phyloP scores from a whole-genome alignment of 2,797 vertebrate genomes.

The Hypotaenidia okinawae region DNA sequence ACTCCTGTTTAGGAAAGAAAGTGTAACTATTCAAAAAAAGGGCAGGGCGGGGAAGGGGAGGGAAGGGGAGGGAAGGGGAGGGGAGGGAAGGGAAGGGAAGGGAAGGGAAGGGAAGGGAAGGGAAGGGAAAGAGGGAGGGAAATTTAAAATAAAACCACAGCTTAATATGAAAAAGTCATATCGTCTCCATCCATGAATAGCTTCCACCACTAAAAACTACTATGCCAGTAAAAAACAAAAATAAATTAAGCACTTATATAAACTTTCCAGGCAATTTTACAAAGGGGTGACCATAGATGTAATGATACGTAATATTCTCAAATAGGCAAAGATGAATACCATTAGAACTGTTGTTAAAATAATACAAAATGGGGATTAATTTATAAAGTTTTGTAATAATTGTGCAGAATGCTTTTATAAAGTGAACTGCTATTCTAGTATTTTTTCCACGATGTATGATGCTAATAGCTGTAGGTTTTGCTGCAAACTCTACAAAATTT shows the following conservation, averaged over 20 bases:
- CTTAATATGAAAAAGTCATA: neutral
- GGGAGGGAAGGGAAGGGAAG: neutral
- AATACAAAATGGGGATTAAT: neutral
- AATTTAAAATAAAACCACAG: neutral
- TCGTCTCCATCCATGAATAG: neutral
- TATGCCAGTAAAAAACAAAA: neutral
- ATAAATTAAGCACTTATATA: neutral
- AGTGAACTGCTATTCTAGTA: rapidly evolving
- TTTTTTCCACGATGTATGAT: neutral
- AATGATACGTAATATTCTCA: neutral
- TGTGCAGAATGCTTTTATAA: neutral
- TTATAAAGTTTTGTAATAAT: neutral
- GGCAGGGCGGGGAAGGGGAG: neutral
- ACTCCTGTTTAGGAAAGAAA: neutral
- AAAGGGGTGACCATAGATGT: neutral
- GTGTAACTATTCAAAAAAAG: neutral
- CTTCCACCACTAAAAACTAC: neutral
- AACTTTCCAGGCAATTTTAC: neutral
- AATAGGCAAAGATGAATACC: neutral
- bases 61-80: neutral
- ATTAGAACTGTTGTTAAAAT: neutral
- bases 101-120: neutral
- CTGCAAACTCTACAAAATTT: neutral
- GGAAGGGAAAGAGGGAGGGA: neutral
- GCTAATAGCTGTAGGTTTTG: neutral